These are phyloP conservation scores for Phocides pigmalion DNA, from an alignment of 1,140 invertebrate genomes.

Conservation along the genomic window DNA sequence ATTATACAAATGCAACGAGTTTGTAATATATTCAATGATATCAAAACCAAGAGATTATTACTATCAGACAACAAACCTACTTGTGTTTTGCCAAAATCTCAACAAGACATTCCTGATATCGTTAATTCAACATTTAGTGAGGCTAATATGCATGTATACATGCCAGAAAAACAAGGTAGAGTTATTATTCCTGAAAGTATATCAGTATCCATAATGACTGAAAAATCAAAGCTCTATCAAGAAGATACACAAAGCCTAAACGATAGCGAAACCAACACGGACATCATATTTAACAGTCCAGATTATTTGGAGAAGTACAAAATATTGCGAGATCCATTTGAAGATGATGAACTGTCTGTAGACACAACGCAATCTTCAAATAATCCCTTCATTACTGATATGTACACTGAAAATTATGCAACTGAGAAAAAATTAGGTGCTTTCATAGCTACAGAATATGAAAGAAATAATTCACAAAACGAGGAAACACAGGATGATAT, in stretches of 20 bases:
- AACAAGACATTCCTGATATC: conserved; percentile 71
- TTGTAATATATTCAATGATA: conserved; percentile 60
- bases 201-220: conserved; percentile 66
- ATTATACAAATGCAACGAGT: conserved; percentile 63
- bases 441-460: conserved; percentile 65
- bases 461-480: conserved; percentile 68
- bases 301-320: conserved; percentile 35
- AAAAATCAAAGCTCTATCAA: conserved; percentile 51
- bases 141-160: conserved; percentile 45
- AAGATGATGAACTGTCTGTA: conserved; percentile 51
- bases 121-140: conserved; percentile 77
- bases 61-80: conserved; percentile 21
- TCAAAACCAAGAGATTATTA: conserved; percentile 42
- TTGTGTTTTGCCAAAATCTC: conserved; percentile 30
- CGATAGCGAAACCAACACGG: conserved; percentile 18
- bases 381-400: conserved; percentile 67
- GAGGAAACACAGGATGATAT: conserved; percentile 58
- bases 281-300: conserved; percentile 34
- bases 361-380: conserved; percentile 50
- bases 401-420: conserved; percentile 51
- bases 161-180: conserved; percentile 53
- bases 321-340: conserved; percentile 43
- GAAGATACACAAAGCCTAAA: conserved; percentile 27
- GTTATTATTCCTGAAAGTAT: conserved; percentile 71
- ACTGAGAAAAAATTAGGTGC: conserved; percentile 60